A percentile compares a stretch with the other conserved stretches of the same genome.
These are phyloP conservation scores for Xerus rutilus DNA, from an alignment of 2,797 vertebrate species.

Conservation along the genomic window DNA sequence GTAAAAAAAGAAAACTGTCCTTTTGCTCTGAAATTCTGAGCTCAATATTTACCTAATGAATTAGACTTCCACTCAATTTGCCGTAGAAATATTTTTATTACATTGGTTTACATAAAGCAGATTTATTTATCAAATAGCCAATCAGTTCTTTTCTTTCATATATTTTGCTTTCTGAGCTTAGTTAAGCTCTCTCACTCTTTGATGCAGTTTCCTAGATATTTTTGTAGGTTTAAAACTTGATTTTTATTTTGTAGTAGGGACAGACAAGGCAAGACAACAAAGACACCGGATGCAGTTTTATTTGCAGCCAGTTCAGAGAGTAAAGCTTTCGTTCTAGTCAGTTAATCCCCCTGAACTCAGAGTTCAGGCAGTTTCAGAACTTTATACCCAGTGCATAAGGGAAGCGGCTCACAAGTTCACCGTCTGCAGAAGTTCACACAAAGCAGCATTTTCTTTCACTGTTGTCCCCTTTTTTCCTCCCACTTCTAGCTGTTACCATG, in stretches of 20 bases:
- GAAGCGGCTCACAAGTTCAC: no score
- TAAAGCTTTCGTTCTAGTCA: no score
- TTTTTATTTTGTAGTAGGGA: not conserved
- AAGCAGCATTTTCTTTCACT: no score
- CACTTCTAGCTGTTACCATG: no score
- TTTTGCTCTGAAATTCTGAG: not conserved
- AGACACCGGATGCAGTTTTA: no score
- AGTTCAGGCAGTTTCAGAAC: no score
- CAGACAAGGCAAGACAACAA: no score
- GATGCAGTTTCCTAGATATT: not conserved
- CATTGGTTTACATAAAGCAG: not conserved
- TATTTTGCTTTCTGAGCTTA: not conserved
- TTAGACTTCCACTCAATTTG: not conserved
- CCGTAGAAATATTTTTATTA: not conserved
- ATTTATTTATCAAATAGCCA: not conserved
- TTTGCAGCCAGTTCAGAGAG: no score
- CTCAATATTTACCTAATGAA: not conserved
- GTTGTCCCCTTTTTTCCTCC: no score
- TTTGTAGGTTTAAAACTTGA: not conserved
- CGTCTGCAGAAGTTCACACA: no score
- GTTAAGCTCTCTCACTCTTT: not conserved
- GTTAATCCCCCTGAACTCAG: no score
- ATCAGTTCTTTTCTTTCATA: not conserved
- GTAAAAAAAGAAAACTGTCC: not conserved
- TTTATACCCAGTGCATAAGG: no score